Conservation (phyloP, 2,113 vertebrate species). For the Corythornis vintsioides region DNA sequence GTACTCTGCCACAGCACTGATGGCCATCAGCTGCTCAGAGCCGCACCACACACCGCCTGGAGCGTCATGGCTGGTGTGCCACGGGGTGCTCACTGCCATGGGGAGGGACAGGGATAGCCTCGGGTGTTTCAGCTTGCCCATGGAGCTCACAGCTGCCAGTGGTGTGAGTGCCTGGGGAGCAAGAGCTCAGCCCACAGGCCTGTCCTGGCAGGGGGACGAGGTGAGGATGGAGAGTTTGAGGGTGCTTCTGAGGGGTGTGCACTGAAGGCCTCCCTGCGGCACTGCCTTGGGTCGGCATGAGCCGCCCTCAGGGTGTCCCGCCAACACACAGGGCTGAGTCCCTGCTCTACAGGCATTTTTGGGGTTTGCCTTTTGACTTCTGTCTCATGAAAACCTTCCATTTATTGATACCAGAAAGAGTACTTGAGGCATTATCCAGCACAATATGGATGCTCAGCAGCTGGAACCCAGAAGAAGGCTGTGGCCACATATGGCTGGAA, state of each 20-base stretch:
- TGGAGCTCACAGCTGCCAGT: fast-evolving
- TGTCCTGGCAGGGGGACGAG: fast-evolving
- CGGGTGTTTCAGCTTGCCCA: fast-evolving
- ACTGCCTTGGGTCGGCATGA: fast-evolving
- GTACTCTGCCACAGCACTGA: background rate
- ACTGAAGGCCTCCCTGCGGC: background rate
- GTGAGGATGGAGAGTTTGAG: fast-evolving
- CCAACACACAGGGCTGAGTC: fast-evolving
- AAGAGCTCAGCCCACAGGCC: background rate
- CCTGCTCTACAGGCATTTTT: fast-evolving
- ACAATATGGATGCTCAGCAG: no score
- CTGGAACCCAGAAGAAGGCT: no score
- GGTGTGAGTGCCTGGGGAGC: background rate
- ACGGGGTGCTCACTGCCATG: fast-evolving
- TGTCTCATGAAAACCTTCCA: background rate
- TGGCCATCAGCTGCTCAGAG: background rate
- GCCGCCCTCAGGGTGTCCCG: fast-evolving
- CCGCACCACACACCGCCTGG: fast-evolving
- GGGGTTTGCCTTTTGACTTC: background rate
- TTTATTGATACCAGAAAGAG: background rate
- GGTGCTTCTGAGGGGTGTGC: background rate
- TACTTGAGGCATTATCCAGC: background rate
- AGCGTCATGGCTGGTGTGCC: fast-evolving
- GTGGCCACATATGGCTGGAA: fast-evolving
- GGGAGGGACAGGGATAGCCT: background rate